Base-by-base conservation (phyloP, 2,797 vertebrate species). In the Rachycentron canadum region DNA sequence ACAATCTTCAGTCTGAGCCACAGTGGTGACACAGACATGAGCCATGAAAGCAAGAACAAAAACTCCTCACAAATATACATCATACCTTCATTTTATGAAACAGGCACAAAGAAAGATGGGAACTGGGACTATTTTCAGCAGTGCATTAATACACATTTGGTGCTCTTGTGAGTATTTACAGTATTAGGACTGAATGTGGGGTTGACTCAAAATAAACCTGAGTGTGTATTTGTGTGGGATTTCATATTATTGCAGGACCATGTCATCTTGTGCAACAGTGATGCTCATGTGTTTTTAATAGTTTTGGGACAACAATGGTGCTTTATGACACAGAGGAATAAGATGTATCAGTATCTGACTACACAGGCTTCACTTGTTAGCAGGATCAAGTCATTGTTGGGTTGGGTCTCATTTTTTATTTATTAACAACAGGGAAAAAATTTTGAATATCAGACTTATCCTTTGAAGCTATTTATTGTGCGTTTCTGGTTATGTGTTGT, bases 141-240 rank as follows among this genome's bases (percentile, higher is more conserved):
- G 7, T 16, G 55, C 52, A 72, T 59, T 55, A 53, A 38, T 59
- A 64, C 30, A 53, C 30, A 63, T 2, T 36, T 52, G 6, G 8
- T 25, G 21, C 17, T 68, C 12, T 57, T 13, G 25, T 52, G 66
- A 67, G 43, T 52, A 36, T 77, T 67, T 60, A 53, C 56, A 43
- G 26, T 53, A 61, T 68, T 53, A 30, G 58, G 11, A 45, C 5
- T 55, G 23, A 6, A 36, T 6, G 28, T n/a, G 25, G 21, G 34
- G 5, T 14, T 36, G 55, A 61, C 21, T 68, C 19, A 62, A 50
- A 60, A 62, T 61, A 70, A 17, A 57, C 6, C 53, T 16, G 40
- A 17, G 41, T 32, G 5, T 19, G 30, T n/a, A n/a, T n/a, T n/a
- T n/a, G n/a, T 10, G 21, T 23, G 66, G n/a, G n/a, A n/a, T n/a